These are phyloP conservation scores for Stenichneumon culpator DNA, from an alignment of 2,888 invertebrate genomes.

Conservation along the genomic window DNA sequence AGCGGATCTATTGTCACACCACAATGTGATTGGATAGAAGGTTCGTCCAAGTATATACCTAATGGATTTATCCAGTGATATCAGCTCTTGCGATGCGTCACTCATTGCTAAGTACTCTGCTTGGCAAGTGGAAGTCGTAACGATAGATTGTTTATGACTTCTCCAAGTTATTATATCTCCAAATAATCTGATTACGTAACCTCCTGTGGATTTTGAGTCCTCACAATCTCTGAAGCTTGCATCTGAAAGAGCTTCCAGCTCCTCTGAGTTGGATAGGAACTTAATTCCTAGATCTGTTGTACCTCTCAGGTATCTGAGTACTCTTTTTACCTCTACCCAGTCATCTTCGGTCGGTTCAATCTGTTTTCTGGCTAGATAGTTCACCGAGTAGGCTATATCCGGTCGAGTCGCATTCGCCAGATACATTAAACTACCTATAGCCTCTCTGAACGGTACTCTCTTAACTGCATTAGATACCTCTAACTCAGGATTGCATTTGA, in stretches of 20 bases:
- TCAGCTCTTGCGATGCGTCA: slow-evolving; percentile 67
- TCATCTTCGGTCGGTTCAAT: slow-evolving; percentile 54
- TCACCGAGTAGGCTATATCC: slow-evolving; percentile 50
- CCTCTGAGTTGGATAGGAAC: slow-evolving; percentile 41
- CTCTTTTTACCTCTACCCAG: slow-evolving; percentile 56
- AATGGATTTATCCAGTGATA: slow-evolving; percentile 66
- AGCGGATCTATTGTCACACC: slow-evolving; percentile 56
- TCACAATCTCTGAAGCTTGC: slow-evolving; percentile 70
- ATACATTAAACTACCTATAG: slow-evolving; percentile 71
- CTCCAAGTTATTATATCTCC: slow-evolving; percentile 68
- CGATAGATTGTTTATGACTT: slow-evolving; percentile 67
- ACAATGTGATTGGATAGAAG: slow-evolving; percentile 50
- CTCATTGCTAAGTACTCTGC: slow-evolving; percentile 71
- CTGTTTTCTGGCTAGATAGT: slow-evolving; percentile 50
- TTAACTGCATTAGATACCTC: slow-evolving; percentile 25
- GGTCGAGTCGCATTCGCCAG: slow-evolving; percentile 58
- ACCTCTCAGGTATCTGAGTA: slow-evolving; percentile 59
- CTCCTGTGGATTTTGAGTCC: slow-evolving; percentile 65
- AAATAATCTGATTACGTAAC: slow-evolving; percentile 63
- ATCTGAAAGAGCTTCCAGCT: slow-evolving; percentile 69
- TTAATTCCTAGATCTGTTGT: slow-evolving; percentile 45
- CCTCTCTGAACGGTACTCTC: slow-evolving; percentile 64
- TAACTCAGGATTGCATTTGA: background rate
- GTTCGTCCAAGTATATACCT: slow-evolving; percentile 61
- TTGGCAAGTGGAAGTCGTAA: slow-evolving; percentile 66